Evolutionary conservation across 2,113 vertebrate species (phyloP).

Genomic region (Plecotus auritus): DNA sequence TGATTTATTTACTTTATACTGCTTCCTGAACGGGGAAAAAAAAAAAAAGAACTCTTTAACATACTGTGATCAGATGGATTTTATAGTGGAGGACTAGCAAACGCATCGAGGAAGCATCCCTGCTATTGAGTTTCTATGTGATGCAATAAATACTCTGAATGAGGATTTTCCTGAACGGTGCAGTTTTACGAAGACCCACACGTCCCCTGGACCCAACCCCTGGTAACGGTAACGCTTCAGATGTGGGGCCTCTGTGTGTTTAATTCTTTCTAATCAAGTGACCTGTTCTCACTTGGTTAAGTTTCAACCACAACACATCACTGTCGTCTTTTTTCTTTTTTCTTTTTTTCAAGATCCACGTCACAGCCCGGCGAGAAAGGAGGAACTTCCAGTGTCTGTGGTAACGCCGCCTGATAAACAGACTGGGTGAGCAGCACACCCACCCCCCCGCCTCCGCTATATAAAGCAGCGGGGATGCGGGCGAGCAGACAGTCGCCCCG

Average conservation of each 20-base stretch:
- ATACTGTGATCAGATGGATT: not conserved
- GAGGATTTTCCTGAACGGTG: not conserved
- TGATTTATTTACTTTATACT: not conserved
- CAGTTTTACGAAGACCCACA: not conserved
- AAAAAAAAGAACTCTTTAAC: not conserved
- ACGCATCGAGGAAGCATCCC: not conserved
- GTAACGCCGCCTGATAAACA: constrained; percentile 80
- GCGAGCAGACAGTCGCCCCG: constrained; percentile 66
- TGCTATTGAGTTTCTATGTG: not conserved
- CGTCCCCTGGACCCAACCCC: not conserved
- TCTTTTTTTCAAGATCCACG: constrained; percentile 78
- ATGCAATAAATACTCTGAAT: not conserved
- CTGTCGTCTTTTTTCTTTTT: not conserved
- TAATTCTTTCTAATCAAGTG: constrained; percentile 50
- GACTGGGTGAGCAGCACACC: constrained; percentile 61
- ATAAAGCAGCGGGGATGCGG: constrained; percentile 74
- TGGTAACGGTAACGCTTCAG: not conserved
- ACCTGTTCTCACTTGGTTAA: constrained; percentile 73
- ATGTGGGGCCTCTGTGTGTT: not conserved
- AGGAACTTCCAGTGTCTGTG: constrained; percentile 82
- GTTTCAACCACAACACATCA: constrained; percentile 74
- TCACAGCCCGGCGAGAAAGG: constrained; percentile 76
- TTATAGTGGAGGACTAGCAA: not conserved
- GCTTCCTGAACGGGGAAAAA: not conserved
- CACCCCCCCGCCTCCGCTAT: constrained; percentile 71